Evolutionary conservation across 2,113 vertebrate species (phyloP).

Genomic region (Verasper variegatus): DNA sequence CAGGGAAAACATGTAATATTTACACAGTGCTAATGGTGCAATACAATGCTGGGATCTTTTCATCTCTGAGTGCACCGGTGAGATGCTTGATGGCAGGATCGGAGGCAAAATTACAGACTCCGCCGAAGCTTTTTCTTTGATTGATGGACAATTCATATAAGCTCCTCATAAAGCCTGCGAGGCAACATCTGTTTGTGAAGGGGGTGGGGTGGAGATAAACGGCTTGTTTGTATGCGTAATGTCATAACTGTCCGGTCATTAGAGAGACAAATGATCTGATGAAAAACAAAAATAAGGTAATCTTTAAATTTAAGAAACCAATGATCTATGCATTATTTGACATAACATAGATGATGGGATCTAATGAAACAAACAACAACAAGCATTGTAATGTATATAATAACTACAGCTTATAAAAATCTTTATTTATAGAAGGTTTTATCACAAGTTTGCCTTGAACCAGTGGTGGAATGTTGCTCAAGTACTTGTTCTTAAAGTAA

Average conservation of each 20-base stretch:
- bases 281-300: constrained; percentile 3
- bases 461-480: no score
- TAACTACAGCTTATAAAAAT: no score
- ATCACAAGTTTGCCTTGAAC: no score
- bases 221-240: constrained; percentile 37
- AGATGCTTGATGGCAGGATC: constrained; percentile 51
- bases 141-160: constrained; percentile 75
- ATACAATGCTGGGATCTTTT: constrained; percentile 59
- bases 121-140: constrained; percentile 57
- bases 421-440: no score
- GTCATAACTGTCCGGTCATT: constrained; percentile 52
- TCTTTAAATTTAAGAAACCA: constrained; percentile 21
- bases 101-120: constrained; percentile 57
- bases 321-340: constrained; percentile 5
- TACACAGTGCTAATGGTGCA: constrained; percentile 74
- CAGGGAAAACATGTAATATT: constrained; percentile 79
- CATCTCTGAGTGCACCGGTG: constrained; percentile 46
- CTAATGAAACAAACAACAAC: neutral
- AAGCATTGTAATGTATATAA: no score
- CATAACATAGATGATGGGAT: neutral
- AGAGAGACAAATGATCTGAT: constrained; percentile 56
- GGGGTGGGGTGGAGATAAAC: constrained; percentile 47
- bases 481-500: no score
- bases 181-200: constrained; percentile 70
- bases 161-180: constrained; percentile 60